phyloP scores from a whole-genome alignment of 1,140 invertebrate species.

The Eurosta solidaginis region DNA sequence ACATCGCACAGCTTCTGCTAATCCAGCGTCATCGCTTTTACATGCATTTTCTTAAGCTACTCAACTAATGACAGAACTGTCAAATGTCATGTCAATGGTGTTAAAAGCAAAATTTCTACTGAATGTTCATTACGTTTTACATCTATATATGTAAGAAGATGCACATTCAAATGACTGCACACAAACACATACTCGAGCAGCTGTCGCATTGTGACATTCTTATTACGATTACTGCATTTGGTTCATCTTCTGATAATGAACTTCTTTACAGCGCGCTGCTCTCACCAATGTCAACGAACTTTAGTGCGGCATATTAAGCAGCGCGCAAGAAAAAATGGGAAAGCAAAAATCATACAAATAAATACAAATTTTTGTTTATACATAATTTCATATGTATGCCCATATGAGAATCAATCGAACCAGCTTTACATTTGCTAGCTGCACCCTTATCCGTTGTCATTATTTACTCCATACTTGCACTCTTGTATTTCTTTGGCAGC shows the following conservation, averaged over 20 bases:
- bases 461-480: neutral
- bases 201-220: neutral
- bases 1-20: neutral
- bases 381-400: neutral
- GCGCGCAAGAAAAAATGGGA: neutral
- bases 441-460: constrained; percentile 15
- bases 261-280: neutral
- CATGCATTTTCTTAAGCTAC: neutral
- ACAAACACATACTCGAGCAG: neutral
- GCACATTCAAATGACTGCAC: neutral
- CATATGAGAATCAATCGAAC: constrained; percentile 8
- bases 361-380: neutral
- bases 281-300: constrained; percentile 12
- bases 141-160: neutral
- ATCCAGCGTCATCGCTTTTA: neutral
- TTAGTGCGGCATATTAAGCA: neutral
- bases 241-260: constrained; percentile 4
- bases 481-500: neutral
- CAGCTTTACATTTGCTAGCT: neutral
- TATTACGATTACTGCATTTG: neutral
- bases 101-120: constrained; percentile 15
- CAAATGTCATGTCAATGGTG: constrained; percentile 24
- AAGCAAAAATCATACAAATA: neutral
- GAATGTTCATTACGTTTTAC: neutral
- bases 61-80: constrained; percentile 8